phyloP scores from a whole-genome alignment of 2,888 invertebrate genomes.

The Gerris lacustris region DNA sequence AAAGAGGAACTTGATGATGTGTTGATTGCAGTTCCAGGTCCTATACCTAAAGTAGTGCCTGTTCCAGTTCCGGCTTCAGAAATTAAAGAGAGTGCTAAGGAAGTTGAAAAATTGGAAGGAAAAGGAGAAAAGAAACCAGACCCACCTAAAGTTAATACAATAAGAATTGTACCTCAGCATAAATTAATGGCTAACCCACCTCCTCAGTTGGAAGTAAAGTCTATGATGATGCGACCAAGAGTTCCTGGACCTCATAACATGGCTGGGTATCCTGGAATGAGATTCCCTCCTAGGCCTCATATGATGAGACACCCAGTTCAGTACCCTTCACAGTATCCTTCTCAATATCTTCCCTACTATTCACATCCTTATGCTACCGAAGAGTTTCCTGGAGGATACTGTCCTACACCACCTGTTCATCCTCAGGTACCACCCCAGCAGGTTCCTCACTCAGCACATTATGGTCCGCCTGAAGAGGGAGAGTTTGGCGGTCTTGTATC shows the following conservation, averaged over 20 bases:
- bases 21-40: neutral
- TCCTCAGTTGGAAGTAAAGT: neutral
- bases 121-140: neutral
- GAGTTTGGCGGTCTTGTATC: constrained; percentile 84
- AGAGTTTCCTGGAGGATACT: neutral
- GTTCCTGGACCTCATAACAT: constrained; percentile 6
- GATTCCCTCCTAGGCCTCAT: neutral
- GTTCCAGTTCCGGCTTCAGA: constrained; percentile 10
- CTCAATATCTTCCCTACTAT: neutral
- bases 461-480: constrained; percentile 41
- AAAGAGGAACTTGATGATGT: neutral
- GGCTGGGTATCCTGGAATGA: neutral
- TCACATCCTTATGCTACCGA: neutral
- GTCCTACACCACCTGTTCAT: neutral
- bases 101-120: constrained; percentile 34
- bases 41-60: constrained; percentile 6
- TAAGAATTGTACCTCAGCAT: constrained; percentile 26
- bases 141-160: constrained; percentile 9
- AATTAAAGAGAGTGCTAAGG: constrained; percentile 36
- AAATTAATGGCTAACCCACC: constrained; percentile 27
- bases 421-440: constrained; percentile 14
- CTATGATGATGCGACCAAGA: constrained; percentile 20
- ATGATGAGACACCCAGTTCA: neutral
- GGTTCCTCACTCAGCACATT: constrained; percentile 8
- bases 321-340: neutral